Conservation (phyloP, 2,113 vertebrate species). For the Coturnix japonica region DNA sequence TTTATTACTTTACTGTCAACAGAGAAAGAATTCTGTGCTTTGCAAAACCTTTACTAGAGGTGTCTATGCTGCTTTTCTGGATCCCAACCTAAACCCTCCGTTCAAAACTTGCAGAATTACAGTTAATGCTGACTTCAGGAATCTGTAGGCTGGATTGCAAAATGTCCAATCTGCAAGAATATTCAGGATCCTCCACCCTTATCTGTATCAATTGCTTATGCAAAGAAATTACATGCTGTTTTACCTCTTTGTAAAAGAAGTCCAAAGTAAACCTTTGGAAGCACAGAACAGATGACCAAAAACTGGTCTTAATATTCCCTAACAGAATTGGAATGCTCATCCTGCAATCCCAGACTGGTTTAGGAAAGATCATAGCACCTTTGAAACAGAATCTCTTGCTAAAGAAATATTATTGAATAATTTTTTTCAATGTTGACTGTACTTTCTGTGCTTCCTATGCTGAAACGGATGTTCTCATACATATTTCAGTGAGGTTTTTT, state of each 20-base stretch:
- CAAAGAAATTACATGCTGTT: neutral
- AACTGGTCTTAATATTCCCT: neutral
- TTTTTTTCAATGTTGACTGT: constrained; percentile 59
- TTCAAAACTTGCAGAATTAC: neutral
- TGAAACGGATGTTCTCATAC: constrained; percentile 24
- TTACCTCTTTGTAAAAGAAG: neutral
- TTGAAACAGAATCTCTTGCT: constrained; percentile 29
- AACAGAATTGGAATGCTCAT: neutral
- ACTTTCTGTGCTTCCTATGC: constrained; percentile 20
- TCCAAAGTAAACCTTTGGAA: neutral
- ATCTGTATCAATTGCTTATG: neutral
- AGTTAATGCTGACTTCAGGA: neutral
- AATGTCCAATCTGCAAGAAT: fast-evolving
- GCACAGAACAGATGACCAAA: neutral
- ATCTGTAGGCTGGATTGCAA: neutral
- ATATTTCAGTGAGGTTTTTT: neutral
- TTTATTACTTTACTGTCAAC: neutral
- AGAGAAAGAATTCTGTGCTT: neutral
- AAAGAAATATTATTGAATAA: constrained; percentile 36
- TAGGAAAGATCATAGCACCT: constrained; percentile 37
- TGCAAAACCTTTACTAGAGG: neutral
- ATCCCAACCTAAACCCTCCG: neutral
- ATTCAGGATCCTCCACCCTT: neutral
- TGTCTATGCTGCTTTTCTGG: neutral
- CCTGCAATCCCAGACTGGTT: constrained; percentile 16